Percentiles rank a stretch among this genome's conserved stretches.
Conservation (phyloP, 2,797 vertebrate species). For the Mionectes olivaceus region DNA sequence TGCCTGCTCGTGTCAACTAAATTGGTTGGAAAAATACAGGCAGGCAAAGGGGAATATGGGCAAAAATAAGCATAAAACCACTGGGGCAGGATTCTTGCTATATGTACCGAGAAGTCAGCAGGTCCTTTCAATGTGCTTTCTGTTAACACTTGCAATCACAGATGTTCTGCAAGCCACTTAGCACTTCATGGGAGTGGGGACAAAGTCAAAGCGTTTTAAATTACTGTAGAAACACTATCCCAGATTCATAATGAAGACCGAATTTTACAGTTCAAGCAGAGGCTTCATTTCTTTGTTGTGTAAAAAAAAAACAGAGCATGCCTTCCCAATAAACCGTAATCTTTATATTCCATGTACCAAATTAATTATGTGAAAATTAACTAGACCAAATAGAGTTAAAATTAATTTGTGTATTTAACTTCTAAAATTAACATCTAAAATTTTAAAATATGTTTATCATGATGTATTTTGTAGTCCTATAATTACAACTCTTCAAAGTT, state of each 20-base stretch:
- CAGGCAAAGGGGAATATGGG: background rate
- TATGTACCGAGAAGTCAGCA: background rate
- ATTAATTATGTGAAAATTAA: conserved; percentile 1
- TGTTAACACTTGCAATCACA: background rate
- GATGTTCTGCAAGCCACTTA: background rate
- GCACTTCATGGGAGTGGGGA: background rate
- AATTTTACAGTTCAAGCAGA: background rate
- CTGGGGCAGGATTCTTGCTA: background rate
- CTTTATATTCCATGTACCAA: background rate
- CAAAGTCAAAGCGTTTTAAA: background rate
- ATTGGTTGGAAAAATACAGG: background rate
- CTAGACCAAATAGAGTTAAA: conserved; percentile 24
- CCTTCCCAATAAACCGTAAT: background rate
- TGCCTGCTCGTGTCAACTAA: background rate
- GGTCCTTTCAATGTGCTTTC: background rate
- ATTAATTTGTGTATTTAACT: background rate
- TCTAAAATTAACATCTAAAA: background rate
- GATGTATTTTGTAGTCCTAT: background rate
- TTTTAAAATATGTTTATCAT: background rate
- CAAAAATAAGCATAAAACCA: background rate
- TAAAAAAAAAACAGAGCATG: background rate
- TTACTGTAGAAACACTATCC: background rate
- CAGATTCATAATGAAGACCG: background rate
- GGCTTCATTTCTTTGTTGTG: background rate
- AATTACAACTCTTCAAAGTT: background rate